These are phyloP conservation scores for Dorcus parallelipipedus DNA, from an alignment of 2,888 invertebrate species.

Conservation along the genomic window DNA sequence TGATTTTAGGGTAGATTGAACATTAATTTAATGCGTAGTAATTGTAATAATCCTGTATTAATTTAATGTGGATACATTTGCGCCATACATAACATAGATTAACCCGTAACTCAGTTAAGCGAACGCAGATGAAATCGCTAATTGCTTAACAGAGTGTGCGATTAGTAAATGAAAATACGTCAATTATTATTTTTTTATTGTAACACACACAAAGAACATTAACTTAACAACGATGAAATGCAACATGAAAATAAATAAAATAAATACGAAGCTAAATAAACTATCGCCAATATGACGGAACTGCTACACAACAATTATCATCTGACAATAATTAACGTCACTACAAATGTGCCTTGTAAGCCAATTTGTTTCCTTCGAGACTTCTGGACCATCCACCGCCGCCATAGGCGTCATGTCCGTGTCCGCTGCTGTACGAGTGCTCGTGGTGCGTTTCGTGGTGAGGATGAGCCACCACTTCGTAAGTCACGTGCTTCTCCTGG, in stretches of 20 bases:
- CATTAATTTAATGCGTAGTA: too few species aligned
- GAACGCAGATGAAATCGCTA: too few species aligned
- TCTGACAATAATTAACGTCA: conserved; percentile 15
- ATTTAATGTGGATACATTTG: too few species aligned
- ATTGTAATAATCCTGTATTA: too few species aligned
- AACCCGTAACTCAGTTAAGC: too few species aligned
- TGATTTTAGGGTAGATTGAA: too few species aligned
- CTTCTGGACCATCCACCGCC: conserved; percentile 62
- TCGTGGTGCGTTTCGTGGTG: conserved; percentile 61
- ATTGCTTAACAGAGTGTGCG: too few species aligned
- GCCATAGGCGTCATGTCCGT: conserved; percentile 50
- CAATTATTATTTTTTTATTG: too few species aligned
- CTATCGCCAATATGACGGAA: conserved; percentile 43
- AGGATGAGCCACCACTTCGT: conserved; percentile 71
- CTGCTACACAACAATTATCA: conserved; percentile 2
- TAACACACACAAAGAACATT: too few species aligned
- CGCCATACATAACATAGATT: too few species aligned
- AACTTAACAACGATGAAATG: conserved; percentile 2
- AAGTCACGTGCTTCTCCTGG: conserved; percentile 70
- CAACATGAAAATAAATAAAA: conserved; percentile 7
- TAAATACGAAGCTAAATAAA: conserved; percentile 34
- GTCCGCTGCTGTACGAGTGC: conserved; percentile 46
- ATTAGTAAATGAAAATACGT: too few species aligned
- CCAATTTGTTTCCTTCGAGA: conserved; percentile 56
- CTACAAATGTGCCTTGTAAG: conserved; percentile 60